These are phyloP conservation scores for Dascyllus trimaculatus DNA, from an alignment of 2,113 vertebrate genomes.

Conservation along the genomic window DNA sequence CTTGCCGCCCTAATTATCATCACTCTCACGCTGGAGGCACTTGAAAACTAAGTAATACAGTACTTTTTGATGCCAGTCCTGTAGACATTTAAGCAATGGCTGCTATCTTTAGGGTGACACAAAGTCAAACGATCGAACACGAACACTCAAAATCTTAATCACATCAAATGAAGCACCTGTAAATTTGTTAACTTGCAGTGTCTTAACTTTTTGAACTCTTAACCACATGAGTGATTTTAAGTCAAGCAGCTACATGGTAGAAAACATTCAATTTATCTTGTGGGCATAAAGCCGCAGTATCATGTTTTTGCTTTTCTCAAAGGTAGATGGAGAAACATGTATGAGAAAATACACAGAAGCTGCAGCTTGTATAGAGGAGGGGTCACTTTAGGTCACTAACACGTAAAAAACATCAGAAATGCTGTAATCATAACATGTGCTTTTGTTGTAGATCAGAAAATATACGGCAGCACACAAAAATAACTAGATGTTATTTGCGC, in stretches of 20 bases:
- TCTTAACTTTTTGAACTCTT: neutral
- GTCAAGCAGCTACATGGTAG: neutral
- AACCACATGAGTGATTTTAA: neutral
- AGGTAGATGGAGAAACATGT: too few species aligned
- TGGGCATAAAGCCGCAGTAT: neutral
- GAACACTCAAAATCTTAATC: too few species aligned
- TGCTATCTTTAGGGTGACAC: too few species aligned
- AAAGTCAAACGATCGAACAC: too few species aligned
- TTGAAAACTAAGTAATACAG: too few species aligned
- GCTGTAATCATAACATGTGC: conserved; percentile 14
- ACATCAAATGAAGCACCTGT: too few species aligned
- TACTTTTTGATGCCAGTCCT: too few species aligned
- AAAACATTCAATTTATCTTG: neutral
- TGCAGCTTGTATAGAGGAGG: neutral
- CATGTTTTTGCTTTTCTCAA: neutral
- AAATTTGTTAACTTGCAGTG: too few species aligned
- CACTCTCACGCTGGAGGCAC: too few species aligned
- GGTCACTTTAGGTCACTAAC: conserved; percentile 19
- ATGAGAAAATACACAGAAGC: conserved; percentile 5
- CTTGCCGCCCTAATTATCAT: too few species aligned
- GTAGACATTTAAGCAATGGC: too few species aligned
- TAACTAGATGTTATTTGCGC: conserved; percentile 22
- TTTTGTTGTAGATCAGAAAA: conserved; percentile 10
- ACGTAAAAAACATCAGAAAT: conserved; percentile 2
- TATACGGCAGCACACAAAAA: neutral